Percentiles rank a stretch among this genome's conserved stretches.
These are phyloP conservation scores for Diarsia brunnea DNA, from an alignment of 2,888 invertebrate species.

Conservation along the genomic window DNA sequence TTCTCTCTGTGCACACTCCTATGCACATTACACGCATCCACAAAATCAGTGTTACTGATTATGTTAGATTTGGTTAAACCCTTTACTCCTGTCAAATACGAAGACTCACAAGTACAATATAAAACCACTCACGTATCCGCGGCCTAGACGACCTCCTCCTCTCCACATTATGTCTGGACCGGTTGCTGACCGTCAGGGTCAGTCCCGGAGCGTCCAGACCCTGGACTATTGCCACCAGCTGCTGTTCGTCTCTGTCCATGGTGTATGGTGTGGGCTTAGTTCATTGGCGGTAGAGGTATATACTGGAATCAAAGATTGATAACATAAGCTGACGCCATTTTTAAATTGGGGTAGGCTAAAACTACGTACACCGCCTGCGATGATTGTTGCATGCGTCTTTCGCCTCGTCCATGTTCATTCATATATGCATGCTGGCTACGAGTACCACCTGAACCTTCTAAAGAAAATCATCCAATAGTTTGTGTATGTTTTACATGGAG, in stretches of 20 bases:
- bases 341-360: neutral
- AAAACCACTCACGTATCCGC: slow-evolving; percentile 46
- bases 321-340: neutral
- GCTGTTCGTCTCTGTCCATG: slow-evolving; percentile 73
- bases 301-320: slow-evolving; percentile 60
- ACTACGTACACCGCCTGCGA: neutral
- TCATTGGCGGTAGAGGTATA: slow-evolving; percentile 66
- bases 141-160: slow-evolving; percentile 19
- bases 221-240: slow-evolving; percentile 75
- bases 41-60: too few relatives aligned
- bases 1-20: too few relatives aligned
- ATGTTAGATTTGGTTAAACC: too few relatives aligned
- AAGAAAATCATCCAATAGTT: neutral
- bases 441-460: neutral
- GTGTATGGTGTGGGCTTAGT: slow-evolving; percentile 23
- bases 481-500: neutral
- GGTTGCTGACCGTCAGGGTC: slow-evolving; percentile 70
- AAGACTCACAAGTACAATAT: too few relatives aligned
- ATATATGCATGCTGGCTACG: neutral
- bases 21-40: too few relatives aligned
- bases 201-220: slow-evolving; percentile 71
- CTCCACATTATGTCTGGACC: slow-evolving; percentile 13
- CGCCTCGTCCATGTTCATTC: neutral
- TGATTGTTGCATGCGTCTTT: neutral
- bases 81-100: too few relatives aligned